These are phyloP conservation scores for Dysdera silvatica DNA, from an alignment of 1,140 invertebrate species.

Conservation along the genomic window DNA sequence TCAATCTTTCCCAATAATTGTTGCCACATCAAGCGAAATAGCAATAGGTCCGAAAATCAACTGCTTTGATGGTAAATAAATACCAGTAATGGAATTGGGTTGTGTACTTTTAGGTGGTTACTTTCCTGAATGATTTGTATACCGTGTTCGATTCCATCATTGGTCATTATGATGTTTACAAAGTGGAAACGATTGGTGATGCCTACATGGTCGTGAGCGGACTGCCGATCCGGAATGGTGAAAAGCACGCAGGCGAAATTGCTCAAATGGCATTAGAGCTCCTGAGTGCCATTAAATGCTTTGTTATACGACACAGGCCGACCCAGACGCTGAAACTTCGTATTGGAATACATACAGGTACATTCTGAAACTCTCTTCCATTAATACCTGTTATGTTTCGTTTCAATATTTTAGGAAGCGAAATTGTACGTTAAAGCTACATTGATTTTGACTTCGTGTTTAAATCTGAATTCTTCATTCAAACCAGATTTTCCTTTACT, in stretches of 20 bases:
- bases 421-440: too few relatives aligned
- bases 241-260: slow-evolving; percentile 87
- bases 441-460: too few relatives aligned
- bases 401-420: too few relatives aligned
- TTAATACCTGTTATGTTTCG: too few relatives aligned
- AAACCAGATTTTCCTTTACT: too few relatives aligned
- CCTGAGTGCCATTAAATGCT: slow-evolving; percentile 75
- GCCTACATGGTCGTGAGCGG: slow-evolving; percentile 60
- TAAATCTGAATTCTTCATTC: too few relatives aligned
- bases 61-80: too few relatives aligned
- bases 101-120: slow-evolving; percentile 63
- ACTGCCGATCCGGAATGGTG: slow-evolving; percentile 78
- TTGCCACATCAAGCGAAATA: too few relatives aligned
- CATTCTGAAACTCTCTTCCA: too few relatives aligned
- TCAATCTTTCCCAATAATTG: too few relatives aligned
- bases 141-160: slow-evolving; percentile 90
- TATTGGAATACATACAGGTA: slow-evolving; percentile 90
- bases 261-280: slow-evolving; percentile 92
- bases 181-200: slow-evolving; percentile 88
- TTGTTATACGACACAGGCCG: slow-evolving; percentile 83
- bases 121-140: slow-evolving; percentile 91
- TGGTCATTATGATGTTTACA: slow-evolving; percentile 91
- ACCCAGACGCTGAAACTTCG: slow-evolving; percentile 82
- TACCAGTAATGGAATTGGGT: too few relatives aligned
- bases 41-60: too few relatives aligned